Percentiles rank a stretch among this genome's conserved stretches.
Conservation (phyloP, 2,113 vertebrate genomes). For the Pogona vitticeps region DNA sequence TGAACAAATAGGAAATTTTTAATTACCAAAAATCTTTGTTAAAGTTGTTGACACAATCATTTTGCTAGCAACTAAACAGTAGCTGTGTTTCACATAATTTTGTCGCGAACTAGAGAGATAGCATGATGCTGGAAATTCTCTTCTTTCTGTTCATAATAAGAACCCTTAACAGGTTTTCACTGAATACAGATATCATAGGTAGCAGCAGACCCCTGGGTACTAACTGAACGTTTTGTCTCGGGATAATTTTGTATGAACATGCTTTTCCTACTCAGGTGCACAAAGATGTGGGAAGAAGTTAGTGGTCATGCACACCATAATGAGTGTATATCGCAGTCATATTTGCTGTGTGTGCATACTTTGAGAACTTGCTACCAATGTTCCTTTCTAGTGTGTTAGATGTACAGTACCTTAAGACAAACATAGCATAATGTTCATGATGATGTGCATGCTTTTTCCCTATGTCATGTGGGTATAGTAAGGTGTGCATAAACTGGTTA, state of each 20-base stretch:
- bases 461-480: too few species aligned
- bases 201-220: neutral
- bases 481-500: too few species aligned
- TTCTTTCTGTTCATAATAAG: neutral
- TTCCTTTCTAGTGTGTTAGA: neutral
- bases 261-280: neutral
- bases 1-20: slow-evolving; percentile 33
- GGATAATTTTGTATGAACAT: neutral
- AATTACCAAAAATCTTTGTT: slow-evolving; percentile 50
- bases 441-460: too few species aligned
- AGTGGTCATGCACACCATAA: too few species aligned
- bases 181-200: slow-evolving; percentile 9
- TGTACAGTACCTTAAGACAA: too few species aligned
- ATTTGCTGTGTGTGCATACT: neutral
- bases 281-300: too few species aligned
- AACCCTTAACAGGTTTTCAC: neutral
- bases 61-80: slow-evolving; percentile 49
- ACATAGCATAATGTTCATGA: too few species aligned
- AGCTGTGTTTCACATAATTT: slow-evolving; percentile 27
- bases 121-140: neutral
- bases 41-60: slow-evolving; percentile 58
- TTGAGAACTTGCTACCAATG: neutral
- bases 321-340: neutral
- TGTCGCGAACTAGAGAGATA: neutral
- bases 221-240: slow-evolving; percentile 17